Evolutionary conservation across 2,888 invertebrate species (phyloP).

Genomic region (Trachelus tabidus): DNA sequence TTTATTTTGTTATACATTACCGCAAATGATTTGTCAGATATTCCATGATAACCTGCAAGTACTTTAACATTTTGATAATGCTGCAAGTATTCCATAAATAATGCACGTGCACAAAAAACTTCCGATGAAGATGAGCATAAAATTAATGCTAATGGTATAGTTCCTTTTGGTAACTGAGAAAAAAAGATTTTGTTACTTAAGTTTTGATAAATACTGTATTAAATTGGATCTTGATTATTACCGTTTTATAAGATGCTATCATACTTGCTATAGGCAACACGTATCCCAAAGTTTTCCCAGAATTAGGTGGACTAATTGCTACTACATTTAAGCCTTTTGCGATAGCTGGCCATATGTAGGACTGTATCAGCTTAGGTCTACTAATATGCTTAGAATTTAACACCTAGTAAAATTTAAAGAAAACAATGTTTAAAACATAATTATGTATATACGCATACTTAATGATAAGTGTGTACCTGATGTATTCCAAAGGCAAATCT

Average conservation of each 20-base stretch:
- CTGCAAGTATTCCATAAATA: constrained; percentile 39
- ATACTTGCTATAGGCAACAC: constrained; percentile 75
- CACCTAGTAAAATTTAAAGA: constrained; percentile 19
- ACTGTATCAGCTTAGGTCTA: constrained; percentile 72
- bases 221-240: constrained; percentile 5
- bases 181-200: neutral
- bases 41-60: constrained; percentile 52
- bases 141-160: constrained; percentile 75
- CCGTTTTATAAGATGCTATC: constrained; percentile 57
- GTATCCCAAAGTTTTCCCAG: constrained; percentile 80
- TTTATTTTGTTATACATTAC: constrained; percentile 37
- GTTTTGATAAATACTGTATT: no score
- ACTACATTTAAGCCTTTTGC: constrained; percentile 74
- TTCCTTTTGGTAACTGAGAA: constrained; percentile 50
- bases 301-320: constrained; percentile 70
- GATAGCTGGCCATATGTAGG: constrained; percentile 78
- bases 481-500: constrained; percentile 45
- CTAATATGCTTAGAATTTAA: constrained; percentile 62
- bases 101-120: constrained; percentile 38
- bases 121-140: constrained; percentile 70
- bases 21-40: constrained; percentile 44
- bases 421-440: neutral
- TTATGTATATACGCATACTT: constrained; percentile 5
- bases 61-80: constrained; percentile 35
- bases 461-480: constrained; percentile 25